phyloP scores from a whole-genome alignment of 2,888 invertebrate species.

The Nemoura dubitans region DNA sequence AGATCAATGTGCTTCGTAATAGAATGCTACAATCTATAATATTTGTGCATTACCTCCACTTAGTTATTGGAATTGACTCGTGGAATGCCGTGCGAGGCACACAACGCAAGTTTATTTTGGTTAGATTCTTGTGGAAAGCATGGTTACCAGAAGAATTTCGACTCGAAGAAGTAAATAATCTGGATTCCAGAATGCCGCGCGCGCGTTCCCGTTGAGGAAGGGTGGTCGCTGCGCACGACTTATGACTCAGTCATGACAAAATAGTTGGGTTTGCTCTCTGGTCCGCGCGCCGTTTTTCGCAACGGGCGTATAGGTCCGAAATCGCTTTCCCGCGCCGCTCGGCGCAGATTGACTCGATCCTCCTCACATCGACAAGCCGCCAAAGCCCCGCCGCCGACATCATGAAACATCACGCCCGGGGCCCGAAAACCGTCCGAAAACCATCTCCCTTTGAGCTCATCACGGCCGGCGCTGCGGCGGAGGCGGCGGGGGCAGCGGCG shows the following conservation, averaged over 20 bases:
- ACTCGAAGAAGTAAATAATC: not conserved
- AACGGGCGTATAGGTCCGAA: conserved; percentile 12
- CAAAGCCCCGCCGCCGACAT: not conserved
- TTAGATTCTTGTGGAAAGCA: not conserved
- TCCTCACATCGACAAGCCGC: not conserved
- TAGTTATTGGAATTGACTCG: not conserved
- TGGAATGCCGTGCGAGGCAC: not conserved
- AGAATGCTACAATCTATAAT: too few species aligned
- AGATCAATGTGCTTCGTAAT: too few species aligned
- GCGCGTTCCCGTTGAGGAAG: not conserved
- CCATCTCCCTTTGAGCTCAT: not conserved
- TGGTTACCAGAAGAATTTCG: not conserved
- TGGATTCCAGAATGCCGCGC: not conserved
- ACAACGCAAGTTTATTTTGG: not conserved
- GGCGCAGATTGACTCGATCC: not conserved
- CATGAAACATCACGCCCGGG: not conserved
- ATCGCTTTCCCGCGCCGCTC: not conserved
- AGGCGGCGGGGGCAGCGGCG: not conserved
- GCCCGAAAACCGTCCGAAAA: not conserved
- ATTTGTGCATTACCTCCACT: too few species aligned
- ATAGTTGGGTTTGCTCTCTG: not conserved
- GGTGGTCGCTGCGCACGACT: not conserved
- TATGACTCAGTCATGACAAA: not conserved
- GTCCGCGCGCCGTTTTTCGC: not conserved
- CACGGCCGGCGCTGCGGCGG: not conserved